Evolutionary conservation across 2,797 vertebrate species (phyloP).

Genomic region (Mycteria americana): DNA sequence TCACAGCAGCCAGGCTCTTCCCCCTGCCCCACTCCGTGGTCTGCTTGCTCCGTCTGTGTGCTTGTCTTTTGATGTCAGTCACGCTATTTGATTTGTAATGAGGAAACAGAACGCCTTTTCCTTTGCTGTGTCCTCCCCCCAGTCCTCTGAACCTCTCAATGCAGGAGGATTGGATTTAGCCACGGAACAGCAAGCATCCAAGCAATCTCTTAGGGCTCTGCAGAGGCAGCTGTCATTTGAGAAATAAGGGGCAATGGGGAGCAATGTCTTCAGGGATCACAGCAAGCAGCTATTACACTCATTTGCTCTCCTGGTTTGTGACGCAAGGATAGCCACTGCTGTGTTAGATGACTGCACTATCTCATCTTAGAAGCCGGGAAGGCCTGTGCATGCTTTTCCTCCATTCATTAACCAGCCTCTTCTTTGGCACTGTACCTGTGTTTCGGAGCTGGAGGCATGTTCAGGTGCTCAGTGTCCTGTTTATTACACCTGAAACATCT

Average conservation of each 20-base stretch:
- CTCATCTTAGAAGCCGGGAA: not conserved
- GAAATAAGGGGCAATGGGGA: not conserved
- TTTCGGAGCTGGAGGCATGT: not conserved
- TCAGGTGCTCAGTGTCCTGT: not conserved
- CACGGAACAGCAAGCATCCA: not conserved
- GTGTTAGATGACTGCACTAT: not conserved
- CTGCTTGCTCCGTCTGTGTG: not conserved
- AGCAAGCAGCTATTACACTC: not conserved
- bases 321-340: not conserved
- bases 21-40: not conserved
- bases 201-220: not conserved
- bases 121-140: not conserved
- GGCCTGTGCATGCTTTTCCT: not conserved
- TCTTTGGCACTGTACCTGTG: not conserved
- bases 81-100: constrained; percentile 61
- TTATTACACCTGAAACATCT: not conserved
- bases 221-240: not conserved
- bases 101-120: not conserved
- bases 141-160: not conserved
- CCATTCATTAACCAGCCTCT: not conserved
- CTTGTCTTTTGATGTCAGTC: constrained; percentile 58
- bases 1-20: not conserved
- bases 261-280: not conserved
- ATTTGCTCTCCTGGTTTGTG: not conserved
- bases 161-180: not conserved